Percentiles rank a stretch among this genome's conserved stretches.
Evolutionary conservation across 2,888 invertebrate genomes (phyloP).

Genomic region (Plutella xylostella): DNA sequence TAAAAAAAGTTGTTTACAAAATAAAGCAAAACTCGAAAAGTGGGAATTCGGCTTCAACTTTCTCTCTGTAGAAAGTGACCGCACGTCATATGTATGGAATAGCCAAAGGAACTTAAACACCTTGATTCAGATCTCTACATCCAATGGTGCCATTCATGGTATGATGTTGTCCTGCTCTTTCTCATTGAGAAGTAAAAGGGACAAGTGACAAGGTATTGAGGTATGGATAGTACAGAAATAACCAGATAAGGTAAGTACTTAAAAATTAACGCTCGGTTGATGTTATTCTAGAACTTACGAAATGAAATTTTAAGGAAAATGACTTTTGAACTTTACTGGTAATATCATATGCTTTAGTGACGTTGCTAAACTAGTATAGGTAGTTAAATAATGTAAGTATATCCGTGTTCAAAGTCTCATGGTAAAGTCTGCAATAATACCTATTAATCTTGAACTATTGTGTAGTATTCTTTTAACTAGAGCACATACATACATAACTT

Average conservation of each 20-base stretch:
- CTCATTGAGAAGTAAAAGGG: background rate
- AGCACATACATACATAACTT: too few relatives aligned
- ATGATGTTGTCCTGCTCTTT: background rate
- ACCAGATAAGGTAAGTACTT: slow-evolving; percentile 21
- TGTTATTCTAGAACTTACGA: slow-evolving; percentile 42
- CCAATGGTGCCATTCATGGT: too few relatives aligned
- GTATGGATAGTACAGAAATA: background rate
- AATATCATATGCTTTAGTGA: background rate
- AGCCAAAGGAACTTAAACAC: too few relatives aligned
- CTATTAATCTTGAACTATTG: too few relatives aligned
- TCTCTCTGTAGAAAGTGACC: slow-evolving; percentile 64
- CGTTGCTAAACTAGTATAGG: too few relatives aligned
- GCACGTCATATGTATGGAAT: slow-evolving; percentile 28
- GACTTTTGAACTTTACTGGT: background rate
- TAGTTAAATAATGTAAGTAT: too few relatives aligned
- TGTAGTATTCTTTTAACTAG: too few relatives aligned
- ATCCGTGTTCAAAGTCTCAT: too few relatives aligned
- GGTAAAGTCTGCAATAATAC: too few relatives aligned
- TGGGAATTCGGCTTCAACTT: slow-evolving; percentile 44
- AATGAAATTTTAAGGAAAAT: slow-evolving; percentile 15
- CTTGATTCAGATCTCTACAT: too few relatives aligned
- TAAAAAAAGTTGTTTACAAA: slow-evolving; percentile 38
- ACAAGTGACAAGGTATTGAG: background rate
- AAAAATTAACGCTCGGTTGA: slow-evolving; percentile 36
- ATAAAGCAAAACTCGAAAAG: slow-evolving; percentile 24